These are phyloP conservation scores for Sander lucioperca DNA, from an alignment of 2,113 vertebrate genomes.

Conservation along the genomic window DNA sequence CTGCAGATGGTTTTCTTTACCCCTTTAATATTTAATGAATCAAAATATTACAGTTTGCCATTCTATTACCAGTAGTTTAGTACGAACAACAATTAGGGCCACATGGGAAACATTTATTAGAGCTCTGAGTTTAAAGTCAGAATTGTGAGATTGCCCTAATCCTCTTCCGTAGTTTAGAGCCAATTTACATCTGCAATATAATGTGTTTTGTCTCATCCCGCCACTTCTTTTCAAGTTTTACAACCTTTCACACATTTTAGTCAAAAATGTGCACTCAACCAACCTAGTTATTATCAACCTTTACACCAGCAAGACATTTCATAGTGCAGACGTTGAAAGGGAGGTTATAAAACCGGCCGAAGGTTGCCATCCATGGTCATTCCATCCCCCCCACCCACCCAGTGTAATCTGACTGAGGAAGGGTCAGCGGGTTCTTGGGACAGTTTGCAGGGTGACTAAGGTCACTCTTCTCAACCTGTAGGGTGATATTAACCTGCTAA, in stretches of 20 bases:
- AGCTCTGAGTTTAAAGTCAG: no score
- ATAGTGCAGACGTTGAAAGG: neutral
- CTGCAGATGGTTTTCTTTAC: neutral
- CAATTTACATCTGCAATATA: neutral
- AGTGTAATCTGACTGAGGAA: slow-evolving; percentile 53
- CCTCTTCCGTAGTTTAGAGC: neutral
- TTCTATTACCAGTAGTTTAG: neutral
- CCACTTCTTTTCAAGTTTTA: neutral
- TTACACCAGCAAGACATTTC: neutral
- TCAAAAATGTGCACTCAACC: neutral
- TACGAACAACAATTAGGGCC: no score
- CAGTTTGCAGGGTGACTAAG: slow-evolving; percentile 51
- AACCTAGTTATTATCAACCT: neutral
- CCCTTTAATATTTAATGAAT: neutral
- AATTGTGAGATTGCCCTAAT: no score
- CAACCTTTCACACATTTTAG: neutral
- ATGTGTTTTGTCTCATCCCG: neutral
- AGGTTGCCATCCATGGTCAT: slow-evolving; percentile 30
- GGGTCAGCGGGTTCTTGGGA: slow-evolving; percentile 64
- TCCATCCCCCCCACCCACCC: neutral
- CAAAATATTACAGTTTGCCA: neutral
- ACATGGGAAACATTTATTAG: no score
- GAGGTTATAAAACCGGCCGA: slow-evolving; percentile 42
- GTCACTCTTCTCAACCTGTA: slow-evolving; percentile 54
- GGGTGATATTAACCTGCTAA: slow-evolving; percentile 64